Evolutionary conservation across 2,888 invertebrate genomes (phyloP).

Genomic region (Hirtodrosophila trivittata): DNA sequence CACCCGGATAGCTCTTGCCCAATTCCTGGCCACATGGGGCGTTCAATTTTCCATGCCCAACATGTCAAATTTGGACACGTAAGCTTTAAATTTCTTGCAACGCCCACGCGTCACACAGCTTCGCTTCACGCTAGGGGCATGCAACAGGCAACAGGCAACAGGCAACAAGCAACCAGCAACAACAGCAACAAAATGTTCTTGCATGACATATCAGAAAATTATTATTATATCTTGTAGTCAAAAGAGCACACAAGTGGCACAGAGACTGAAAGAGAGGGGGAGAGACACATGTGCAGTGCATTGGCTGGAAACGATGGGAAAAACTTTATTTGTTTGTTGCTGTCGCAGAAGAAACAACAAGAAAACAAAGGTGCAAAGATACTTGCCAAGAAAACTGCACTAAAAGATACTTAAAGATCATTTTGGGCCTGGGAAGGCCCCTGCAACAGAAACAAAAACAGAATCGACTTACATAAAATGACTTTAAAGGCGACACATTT

Average conservation of each 20-base stretch:
- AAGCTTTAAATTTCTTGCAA: conserved; percentile 32
- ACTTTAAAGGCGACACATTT: conserved; percentile 80
- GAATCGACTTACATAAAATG: conserved; percentile 77
- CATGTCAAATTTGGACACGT: conserved; percentile 52
- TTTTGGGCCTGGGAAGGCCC: conserved; percentile 7
- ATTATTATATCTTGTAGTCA: conserved; percentile 69
- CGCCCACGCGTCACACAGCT: conserved; percentile 38
- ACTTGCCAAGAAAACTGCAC: conserved; percentile 20
- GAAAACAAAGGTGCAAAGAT: conserved; percentile 39
- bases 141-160: conserved; percentile 6
- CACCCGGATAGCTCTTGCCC: conserved; percentile 31
- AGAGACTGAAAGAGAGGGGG: conserved; percentile 8
- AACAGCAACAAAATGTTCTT: conserved; percentile 52
- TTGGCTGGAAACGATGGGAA: conserved; percentile 58
- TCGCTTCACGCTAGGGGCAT: conserved; percentile 4
- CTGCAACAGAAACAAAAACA: conserved; percentile 44
- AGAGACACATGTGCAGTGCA: conserved; percentile 24
- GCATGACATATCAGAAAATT: conserved; percentile 75
- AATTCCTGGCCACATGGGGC: conserved; percentile 45
- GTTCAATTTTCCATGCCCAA: conserved; percentile 32
- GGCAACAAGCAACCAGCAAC: conserved; percentile 14
- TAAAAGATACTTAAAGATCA: conserved; percentile 33
- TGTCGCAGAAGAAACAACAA: too few relatives aligned
- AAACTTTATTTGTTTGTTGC: conserved; percentile 28
- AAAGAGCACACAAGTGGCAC: conserved; percentile 67